phyloP scores from a whole-genome alignment of 2,113 vertebrate species.

The Echinops telfairi region DNA sequence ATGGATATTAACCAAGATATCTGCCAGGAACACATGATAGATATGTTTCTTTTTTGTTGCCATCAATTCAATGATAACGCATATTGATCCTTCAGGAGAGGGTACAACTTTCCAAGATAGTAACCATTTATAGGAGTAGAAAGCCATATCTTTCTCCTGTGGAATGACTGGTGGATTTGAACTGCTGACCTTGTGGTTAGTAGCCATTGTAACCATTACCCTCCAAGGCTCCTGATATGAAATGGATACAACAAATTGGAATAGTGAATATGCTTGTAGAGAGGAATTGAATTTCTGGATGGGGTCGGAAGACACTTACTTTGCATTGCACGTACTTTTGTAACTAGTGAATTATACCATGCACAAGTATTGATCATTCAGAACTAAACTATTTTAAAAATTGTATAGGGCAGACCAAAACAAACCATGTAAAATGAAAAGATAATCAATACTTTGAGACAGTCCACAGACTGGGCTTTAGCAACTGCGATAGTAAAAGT shows the following conservation, averaged over 20 bases:
- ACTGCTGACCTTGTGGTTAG: no score
- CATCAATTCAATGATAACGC: no score
- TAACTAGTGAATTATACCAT: conserved; percentile 4
- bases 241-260: background rate
- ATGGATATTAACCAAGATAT: conserved; percentile 7
- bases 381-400: conserved; percentile 28
- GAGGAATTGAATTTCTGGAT: background rate
- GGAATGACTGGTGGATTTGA: no score
- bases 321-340: background rate
- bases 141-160: no score
- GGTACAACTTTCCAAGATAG: no score
- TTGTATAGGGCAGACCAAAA: conserved; percentile 36
- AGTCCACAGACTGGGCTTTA: background rate
- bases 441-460: background rate
- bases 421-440: conserved; percentile 32
- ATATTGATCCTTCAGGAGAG: background rate
- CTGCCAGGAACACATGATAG: background rate
- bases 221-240: no score
- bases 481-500: background rate
- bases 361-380: background rate
- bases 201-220: no score
- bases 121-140: no score
- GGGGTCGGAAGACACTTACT: background rate
- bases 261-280: background rate
- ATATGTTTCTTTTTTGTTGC: background rate